Percentiles rank a stretch among this genome's conserved stretches.
phyloP scores from a whole-genome alignment of 2,888 invertebrate species.

The Ametastegia equiseti region DNA sequence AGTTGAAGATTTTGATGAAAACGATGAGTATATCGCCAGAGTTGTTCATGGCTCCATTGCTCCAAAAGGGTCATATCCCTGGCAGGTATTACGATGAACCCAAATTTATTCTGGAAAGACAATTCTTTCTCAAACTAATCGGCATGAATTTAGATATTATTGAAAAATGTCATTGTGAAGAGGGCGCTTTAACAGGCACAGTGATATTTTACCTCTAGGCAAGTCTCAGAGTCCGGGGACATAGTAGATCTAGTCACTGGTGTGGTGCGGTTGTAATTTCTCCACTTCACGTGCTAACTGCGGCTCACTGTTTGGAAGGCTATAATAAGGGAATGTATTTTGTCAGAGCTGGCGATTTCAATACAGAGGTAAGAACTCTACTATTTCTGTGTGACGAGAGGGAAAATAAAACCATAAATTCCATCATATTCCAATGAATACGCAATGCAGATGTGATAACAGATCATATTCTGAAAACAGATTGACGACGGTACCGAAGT shows the following conservation, averaged over 20 bases:
- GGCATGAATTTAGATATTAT: too few species aligned
- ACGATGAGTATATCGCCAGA: conserved; percentile 77
- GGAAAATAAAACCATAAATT: too few species aligned
- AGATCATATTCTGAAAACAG: conserved; percentile 61
- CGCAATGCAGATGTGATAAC: too few species aligned
- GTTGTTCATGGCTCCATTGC: conserved; percentile 82
- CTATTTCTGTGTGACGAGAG: neutral
- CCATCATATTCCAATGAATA: too few species aligned
- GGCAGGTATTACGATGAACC: conserved; percentile 80
- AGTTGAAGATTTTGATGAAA: conserved; percentile 75
- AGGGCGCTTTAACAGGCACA: neutral
- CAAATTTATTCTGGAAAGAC: too few species aligned
- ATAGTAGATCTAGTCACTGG: conserved; percentile 82
- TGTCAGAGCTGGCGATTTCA: conserved; percentile 86
- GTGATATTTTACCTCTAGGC: conserved; percentile 75
- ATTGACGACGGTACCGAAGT: conserved; percentile 83
- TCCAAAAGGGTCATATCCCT: conserved; percentile 83
- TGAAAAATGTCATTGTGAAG: too few species aligned
- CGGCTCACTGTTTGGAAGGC: conserved; percentile 85
- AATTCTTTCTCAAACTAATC: too few species aligned
- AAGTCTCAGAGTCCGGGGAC: conserved; percentile 81
- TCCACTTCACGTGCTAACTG: conserved; percentile 82
- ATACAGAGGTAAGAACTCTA: conserved; percentile 79
- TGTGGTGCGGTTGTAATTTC: conserved; percentile 86
- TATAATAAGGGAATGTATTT: conserved; percentile 83